Evolutionary conservation across 2,113 vertebrate genomes (phyloP).

Genomic region (Acanthisitta chloris): DNA sequence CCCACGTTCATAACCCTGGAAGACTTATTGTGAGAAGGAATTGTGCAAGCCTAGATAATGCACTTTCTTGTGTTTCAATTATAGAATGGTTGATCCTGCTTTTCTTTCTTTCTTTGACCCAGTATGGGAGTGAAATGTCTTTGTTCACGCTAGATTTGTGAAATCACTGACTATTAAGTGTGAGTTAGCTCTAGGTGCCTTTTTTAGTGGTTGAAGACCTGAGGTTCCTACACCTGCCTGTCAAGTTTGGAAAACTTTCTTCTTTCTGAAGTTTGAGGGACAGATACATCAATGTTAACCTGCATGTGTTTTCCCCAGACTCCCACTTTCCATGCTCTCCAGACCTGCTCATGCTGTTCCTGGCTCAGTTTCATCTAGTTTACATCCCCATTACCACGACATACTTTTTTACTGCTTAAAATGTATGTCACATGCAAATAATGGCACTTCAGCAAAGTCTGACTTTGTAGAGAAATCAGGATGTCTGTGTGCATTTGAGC

Average conservation of each 20-base stretch:
- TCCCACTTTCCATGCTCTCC: background rate
- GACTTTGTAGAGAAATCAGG: background rate
- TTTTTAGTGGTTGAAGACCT: background rate
- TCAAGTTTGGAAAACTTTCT: background rate
- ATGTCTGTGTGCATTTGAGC: background rate
- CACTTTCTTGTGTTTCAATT: background rate
- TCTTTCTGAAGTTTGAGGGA: background rate
- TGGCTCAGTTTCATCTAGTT: background rate
- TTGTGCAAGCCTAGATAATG: background rate
- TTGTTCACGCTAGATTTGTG: background rate
- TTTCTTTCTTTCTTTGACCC: background rate
- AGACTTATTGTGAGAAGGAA: background rate
- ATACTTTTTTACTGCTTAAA: background rate
- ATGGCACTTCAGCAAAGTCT: background rate
- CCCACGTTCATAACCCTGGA: background rate
- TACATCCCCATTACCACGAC: background rate
- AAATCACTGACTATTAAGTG: background rate
- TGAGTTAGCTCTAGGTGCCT: background rate
- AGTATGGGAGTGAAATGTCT: background rate
- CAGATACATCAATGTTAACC: accelerated
- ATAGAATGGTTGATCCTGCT: background rate
- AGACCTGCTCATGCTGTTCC: background rate
- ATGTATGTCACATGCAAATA: background rate
- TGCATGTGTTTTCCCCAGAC: background rate
- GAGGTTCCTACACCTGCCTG: background rate